Evolutionary conservation across 2,113 vertebrate species (phyloP), one percentile per base, ranked within the genome.

Genomic region (Podarcis raffonei): DNA sequence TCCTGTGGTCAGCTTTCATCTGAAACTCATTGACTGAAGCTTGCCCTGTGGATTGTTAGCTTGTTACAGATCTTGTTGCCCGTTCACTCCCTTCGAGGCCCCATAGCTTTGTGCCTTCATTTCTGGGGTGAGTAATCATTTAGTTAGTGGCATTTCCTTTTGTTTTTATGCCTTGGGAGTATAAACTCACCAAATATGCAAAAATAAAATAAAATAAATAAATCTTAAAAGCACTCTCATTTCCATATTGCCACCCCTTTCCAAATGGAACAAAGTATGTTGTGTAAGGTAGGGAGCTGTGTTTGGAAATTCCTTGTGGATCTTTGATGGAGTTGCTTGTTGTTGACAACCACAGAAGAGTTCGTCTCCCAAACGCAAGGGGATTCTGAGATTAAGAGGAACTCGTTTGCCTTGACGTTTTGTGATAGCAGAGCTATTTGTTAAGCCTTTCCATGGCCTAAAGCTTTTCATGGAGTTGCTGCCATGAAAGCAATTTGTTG

Each of bases 401-500:
- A 39, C 20, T 57, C 18, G 1, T 74, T 39, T 35, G 3, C 1
- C 2, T 6, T 25, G 65, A 27, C 25, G 30, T 76, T 86, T 53
- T 89, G 25, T 82, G 42, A 86, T 35, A 68, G 69, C 42, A 65
- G 48, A 89, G 42, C 91, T 32, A n/a, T 77, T 77, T 65, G 37
- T 76, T 76, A 76, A 88, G 71, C 4, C 80, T 32, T 66, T 83
- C 87, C 39, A 77, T 53, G 71, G 66, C 71, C 87, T 83, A 77
- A 83, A 80, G 30, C 35, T 82, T 68, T 93, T 81, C 75, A 32
- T 83, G 84, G 87, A 83, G 35, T 53, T 90, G 30, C 9, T 93
- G 84, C 37, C 83, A 81, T 66, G 71, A 89, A 93, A 93, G n/a
- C 23, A 92, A 90, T 89, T 93, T 84, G 1, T 9, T 94, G 77